Percentiles rank a stretch among this genome's conserved stretches.
phyloP scores from a whole-genome alignment of 2,113 vertebrate species.

The Notothenia rossii region DNA sequence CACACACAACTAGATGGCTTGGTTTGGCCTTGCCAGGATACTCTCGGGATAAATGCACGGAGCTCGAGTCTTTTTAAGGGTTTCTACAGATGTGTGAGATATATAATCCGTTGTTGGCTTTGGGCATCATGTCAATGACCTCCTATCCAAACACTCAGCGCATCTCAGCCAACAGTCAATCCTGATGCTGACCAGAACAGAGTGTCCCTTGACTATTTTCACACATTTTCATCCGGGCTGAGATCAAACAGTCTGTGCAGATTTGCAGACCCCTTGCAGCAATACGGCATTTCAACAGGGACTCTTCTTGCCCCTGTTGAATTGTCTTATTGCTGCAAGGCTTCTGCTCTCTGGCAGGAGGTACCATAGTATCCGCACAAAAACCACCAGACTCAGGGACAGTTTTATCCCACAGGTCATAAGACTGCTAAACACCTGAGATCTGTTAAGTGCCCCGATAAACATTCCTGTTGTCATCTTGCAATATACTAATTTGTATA shows the following conservation, averaged over 20 bases:
- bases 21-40: conserved; percentile 32
- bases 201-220: conserved; percentile 54
- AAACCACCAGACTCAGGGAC: too few relatives aligned
- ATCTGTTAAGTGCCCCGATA: too few relatives aligned
- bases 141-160: conserved; percentile 65
- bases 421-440: too few relatives aligned
- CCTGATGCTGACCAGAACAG: conserved; percentile 47
- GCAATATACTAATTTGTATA: too few relatives aligned
- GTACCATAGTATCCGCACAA: too few relatives aligned
- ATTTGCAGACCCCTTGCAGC: conserved; percentile 22
- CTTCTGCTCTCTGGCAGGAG: background rate
- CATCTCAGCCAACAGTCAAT: conserved; percentile 61
- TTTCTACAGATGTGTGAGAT: conserved; percentile 73
- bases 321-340: conserved; percentile 10
- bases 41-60: conserved; percentile 35
- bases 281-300: too few relatives aligned
- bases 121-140: conserved; percentile 65
- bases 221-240: conserved; percentile 63
- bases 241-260: conserved; percentile 38
- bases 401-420: too few relatives aligned
- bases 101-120: conserved; percentile 59
- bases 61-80: conserved; percentile 45
- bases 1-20: conserved; percentile 33
- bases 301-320: conserved; percentile 4
- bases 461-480: too few relatives aligned